phyloP scores from a whole-genome alignment of 2,888 invertebrate species.

The Trichogramma evanescens region DNA sequence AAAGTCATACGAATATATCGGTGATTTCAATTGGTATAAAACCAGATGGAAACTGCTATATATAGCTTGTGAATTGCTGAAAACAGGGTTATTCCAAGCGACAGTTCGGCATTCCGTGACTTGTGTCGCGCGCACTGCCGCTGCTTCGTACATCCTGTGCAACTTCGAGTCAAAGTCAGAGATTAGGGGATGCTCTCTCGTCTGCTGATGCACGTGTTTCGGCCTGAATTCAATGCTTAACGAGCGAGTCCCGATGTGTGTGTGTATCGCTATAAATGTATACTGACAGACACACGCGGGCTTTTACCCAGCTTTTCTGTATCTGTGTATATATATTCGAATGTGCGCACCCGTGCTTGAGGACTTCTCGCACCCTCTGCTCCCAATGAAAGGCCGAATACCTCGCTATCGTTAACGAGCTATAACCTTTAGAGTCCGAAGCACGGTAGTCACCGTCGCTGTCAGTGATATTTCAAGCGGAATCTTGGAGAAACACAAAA shows the following conservation, averaged over 20 bases:
- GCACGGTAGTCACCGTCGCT: neutral
- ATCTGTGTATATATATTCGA: neutral
- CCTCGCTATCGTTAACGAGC: constrained; percentile 11
- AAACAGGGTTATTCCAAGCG: no score
- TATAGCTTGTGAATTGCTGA: no score
- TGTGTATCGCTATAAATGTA: neutral
- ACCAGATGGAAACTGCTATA: no score
- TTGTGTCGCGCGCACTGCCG: no score
- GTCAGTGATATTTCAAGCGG: neutral
- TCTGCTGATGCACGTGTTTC: neutral
- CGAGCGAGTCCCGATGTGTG: constrained; percentile 14
- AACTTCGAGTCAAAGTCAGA: constrained; percentile 6
- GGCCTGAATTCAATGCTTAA: constrained; percentile 20
- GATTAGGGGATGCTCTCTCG: constrained; percentile 2
- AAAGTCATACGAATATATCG: no score
- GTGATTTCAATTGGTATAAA: no score
- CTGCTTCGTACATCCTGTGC: no score
- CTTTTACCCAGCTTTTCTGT: constrained; percentile 17
- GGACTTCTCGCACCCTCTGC: neutral
- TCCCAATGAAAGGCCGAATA: constrained; percentile 17
- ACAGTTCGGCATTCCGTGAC: no score
- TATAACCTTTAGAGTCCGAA: constrained; percentile 3
- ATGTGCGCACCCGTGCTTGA: neutral
- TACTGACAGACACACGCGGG: no score
- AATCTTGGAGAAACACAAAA: neutral